Base-by-base conservation (phyloP, 1,140 invertebrate species). In the Lepidotrigona ventralis region DNA sequence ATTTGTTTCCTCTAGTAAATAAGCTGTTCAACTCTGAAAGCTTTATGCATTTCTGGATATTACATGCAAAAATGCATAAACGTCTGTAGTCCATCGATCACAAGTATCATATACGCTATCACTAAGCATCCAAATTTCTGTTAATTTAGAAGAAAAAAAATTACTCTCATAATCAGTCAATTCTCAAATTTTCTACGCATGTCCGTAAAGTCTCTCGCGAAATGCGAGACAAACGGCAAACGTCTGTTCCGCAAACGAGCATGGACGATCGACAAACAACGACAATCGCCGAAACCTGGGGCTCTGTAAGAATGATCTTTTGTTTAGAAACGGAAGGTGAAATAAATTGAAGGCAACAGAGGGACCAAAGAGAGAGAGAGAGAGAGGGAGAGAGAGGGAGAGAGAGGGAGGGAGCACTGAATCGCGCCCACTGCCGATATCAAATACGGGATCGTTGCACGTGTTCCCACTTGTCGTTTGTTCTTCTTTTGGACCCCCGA, bases 381-480 rank as follows among this genome's bases (percentile, higher is more conserved):
- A 39, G 39, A 39, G 39, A 39, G 39, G 3, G 39, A 39, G 39
- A 39, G 39, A 39, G 39, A 39, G 39, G 3, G 5, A 39, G 39
- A 39, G 39, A 39, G 39, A 39, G 39, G 39, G 0, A 46, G 60
- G 21, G 60, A 19, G 33, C 39, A 17, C 15, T n/a, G 73, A 83
- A 86, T 60, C 63, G 39, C 39, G 46, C 69, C 6, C 60, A 76
- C 58, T 77, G 79, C 63, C 69, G 46, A 75, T 85, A 86, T 83
- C 80, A 70, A 86, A 86, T 64, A 77, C 85, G 79, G 68, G 76
- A 86, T 86, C 86, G 86, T 87, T 86, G 82, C 78, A 71, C 77
- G 77, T 76, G 68, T 77, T 76, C 83, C 70, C 76, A 83, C 85
- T 86, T 86, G 81, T 73, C 81, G 85, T 87, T 84, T 81, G 78